phyloP scores from a whole-genome alignment of 2,888 invertebrate species.

The Catocala nupta region DNA sequence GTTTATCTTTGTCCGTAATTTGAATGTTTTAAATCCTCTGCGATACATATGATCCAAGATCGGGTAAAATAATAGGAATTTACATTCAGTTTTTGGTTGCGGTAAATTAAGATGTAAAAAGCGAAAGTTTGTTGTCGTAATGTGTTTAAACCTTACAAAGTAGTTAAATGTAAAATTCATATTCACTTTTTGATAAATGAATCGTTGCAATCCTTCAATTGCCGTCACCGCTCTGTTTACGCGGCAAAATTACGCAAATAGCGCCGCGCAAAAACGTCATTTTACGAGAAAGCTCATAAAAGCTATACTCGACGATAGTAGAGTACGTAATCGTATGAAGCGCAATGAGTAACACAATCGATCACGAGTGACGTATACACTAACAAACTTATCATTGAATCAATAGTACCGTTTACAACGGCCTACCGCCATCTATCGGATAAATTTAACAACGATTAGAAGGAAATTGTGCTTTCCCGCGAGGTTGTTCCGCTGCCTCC shows the following conservation, averaged over 20 bases:
- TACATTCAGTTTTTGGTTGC: too few species aligned
- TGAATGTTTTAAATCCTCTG: too few species aligned
- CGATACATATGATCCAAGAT: too few species aligned
- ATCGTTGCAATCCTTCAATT: slow-evolving; percentile 13
- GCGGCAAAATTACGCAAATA: slow-evolving; percentile 54
- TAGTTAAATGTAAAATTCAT: background rate
- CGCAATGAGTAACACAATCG: slow-evolving; percentile 31
- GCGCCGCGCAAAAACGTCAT: slow-evolving; percentile 56
- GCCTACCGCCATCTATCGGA: slow-evolving; percentile 45
- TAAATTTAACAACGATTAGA: slow-evolving; percentile 21
- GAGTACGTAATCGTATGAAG: slow-evolving; percentile 19
- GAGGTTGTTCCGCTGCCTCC: slow-evolving; percentile 5
- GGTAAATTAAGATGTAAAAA: too few species aligned
- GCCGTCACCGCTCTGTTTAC: slow-evolving; percentile 52
- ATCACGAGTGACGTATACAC: slow-evolving; percentile 40
- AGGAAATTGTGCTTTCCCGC: slow-evolving; percentile 22
- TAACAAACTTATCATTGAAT: slow-evolving; percentile 26
- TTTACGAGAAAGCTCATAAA: slow-evolving; percentile 56
- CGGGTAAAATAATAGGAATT: too few species aligned
- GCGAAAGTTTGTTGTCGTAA: too few species aligned
- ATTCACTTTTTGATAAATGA: background rate
- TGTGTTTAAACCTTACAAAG: too few species aligned
- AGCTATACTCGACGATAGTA: slow-evolving; percentile 33
- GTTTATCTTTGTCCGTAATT: too few species aligned
- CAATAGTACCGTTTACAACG: slow-evolving; percentile 24